Percentiles rank a stretch among this genome's conserved stretches.
Conservation (phyloP, 53 echinoderm and acorn worm species). For the Actinopyga echinites region DNA sequence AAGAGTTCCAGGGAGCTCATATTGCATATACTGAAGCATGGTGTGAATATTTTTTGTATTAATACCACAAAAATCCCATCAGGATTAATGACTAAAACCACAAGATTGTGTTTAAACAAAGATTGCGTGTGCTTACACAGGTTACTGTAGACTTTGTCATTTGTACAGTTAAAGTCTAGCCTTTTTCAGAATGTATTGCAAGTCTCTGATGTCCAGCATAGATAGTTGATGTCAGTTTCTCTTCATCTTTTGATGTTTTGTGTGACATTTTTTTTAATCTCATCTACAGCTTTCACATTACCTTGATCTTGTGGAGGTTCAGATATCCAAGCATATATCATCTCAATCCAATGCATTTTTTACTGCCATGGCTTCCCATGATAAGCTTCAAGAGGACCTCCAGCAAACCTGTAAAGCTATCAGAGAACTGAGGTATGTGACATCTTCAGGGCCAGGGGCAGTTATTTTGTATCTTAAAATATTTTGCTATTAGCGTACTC, state of each 20-base stretch:
- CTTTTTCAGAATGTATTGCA: not conserved
- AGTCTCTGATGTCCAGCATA: not conserved
- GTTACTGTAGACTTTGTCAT: too few relatives aligned
- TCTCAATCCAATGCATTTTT: constrained; percentile 95
- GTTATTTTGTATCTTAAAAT: not conserved
- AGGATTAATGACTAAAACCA: too few relatives aligned
- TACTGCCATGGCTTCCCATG: constrained; percentile 98
- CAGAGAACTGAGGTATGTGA: constrained; percentile 79
- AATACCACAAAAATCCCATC: too few relatives aligned
- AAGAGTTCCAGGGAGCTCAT: too few relatives aligned
- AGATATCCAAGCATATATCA: constrained; percentile 95
- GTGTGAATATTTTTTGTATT: too few relatives aligned
- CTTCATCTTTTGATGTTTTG: not conserved
- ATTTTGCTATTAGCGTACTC: too few relatives aligned
- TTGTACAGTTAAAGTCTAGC: too few relatives aligned
- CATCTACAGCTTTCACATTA: constrained; percentile 86
- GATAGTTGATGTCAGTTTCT: not conserved
- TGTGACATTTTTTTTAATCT: constrained; percentile 16
- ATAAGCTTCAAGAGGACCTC: constrained; percentile 83
- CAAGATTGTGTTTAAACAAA: too few relatives aligned
- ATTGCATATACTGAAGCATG: too few relatives aligned
- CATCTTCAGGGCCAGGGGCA: not conserved
- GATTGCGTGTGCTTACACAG: too few relatives aligned
- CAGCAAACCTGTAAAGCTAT: constrained; percentile 79
- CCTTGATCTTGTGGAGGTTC: constrained; percentile 92